Evolutionary conservation across 2,888 invertebrate species (phyloP), one percentile per base, ranked within the genome.

Genomic region (Eumacrocentrus americanus): DNA sequence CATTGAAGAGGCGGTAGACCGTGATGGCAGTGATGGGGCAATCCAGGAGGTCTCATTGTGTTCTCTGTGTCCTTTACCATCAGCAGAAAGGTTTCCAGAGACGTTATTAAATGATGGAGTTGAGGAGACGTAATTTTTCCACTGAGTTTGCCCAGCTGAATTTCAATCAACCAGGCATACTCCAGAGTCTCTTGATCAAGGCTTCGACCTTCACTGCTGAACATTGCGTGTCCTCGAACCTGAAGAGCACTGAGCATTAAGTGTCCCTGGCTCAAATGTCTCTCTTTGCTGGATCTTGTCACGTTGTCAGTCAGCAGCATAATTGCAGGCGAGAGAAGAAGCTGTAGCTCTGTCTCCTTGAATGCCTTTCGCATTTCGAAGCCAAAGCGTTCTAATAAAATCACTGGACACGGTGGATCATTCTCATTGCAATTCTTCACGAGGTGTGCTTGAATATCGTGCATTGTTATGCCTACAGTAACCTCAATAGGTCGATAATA

Each of bases 331-430:
- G 95, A 95, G 0, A 94, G 83, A 3, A 94, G 80, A 0, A 98
- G 84, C 78, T 99, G 98, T 5, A 99, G 83, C 72, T 92, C 90
- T 0, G 96, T 98, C 81, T 98, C 97, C 62, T 88, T 87, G 79
- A 91, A 98, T 16, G 89, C 87, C 80, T 98, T 99, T 77, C 94
- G 93, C 93, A 99, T 92, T 85, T 99, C 99, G 80, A 99, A 97
- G 1, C 95, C 95, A 67, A 99, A 89, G 65, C 96, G 86, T 81
- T 98, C 97, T 44, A 95, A 87, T 16, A 94, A 81, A 62, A 95
- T 87, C 4, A 93, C 89, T 0, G 95, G 98, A 79, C 97, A 97
- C 0, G 95, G 92, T 0, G 95, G 92, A 81, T 95, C 95, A 69
- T 88, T 89, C 63, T 92, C 91, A 69, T 89, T 91, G 77, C 96